Conservation (phyloP, 2,113 vertebrate genomes). For the Grallaria varia region DNA sequence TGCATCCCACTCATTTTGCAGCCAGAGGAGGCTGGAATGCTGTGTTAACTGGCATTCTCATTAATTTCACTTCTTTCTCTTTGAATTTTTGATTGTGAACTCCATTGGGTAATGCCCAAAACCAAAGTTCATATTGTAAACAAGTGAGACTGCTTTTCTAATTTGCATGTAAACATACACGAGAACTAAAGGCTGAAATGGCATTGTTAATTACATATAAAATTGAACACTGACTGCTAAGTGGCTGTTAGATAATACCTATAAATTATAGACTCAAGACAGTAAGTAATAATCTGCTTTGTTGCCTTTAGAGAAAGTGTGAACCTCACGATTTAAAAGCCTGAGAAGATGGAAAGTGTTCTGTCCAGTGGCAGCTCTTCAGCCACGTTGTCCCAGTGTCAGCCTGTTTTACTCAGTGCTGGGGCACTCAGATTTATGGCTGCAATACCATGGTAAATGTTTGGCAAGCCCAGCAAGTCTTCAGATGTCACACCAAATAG, state of each 20-base stretch:
- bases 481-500: neutral
- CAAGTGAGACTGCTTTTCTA: neutral
- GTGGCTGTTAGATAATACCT: neutral
- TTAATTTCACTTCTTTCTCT: neutral
- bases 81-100: neutral
- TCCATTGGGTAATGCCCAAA: neutral
- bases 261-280: neutral
- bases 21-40: neutral
- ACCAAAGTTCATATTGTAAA: neutral
- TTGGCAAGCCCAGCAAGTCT: neutral
- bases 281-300: neutral
- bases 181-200: neutral
- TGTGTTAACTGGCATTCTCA: neutral
- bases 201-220: neutral
- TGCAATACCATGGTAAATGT: fast-evolving
- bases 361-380: neutral
- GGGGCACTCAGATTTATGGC: neutral
- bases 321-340: neutral
- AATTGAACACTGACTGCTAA: neutral
- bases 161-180: neutral
- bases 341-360: neutral
- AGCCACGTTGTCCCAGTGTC: neutral
- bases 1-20: conserved; percentile 10
- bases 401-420: neutral
- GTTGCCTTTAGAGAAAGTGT: neutral